A percentile compares a stretch with the other conserved stretches of the same genome.
phyloP scores from a whole-genome alignment of 1,140 invertebrate species.

The Anthonomus grandis region DNA sequence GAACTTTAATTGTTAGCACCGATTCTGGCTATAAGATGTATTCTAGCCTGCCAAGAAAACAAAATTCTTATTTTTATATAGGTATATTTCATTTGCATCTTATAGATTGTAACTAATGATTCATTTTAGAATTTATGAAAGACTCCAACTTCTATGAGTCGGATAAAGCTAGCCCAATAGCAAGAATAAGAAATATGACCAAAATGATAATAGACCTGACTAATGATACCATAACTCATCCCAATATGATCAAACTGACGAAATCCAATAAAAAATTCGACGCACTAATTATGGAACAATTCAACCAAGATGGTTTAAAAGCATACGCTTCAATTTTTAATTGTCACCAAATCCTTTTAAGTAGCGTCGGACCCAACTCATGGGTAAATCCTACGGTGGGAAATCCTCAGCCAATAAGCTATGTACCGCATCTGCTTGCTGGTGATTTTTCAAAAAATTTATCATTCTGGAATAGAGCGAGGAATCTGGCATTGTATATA shows the following conservation, averaged over 20 bases:
- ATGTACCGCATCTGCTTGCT: constrained; percentile 40
- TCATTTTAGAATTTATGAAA: background rate
- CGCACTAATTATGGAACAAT: constrained; percentile 34
- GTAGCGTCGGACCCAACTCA: constrained; percentile 35
- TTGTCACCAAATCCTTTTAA: constrained; percentile 37
- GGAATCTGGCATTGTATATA: constrained; percentile 39
- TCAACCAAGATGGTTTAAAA: constrained; percentile 25
- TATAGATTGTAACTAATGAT: no score
- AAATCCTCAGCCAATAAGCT: constrained; percentile 45
- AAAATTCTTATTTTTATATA: no score
- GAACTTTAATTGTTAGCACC: background rate
- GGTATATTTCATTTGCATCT: no score
- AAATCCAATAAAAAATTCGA: constrained; percentile 32
- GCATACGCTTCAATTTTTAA: constrained; percentile 26
- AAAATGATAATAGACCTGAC: background rate
- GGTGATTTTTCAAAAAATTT: constrained; percentile 41
- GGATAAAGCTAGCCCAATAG: background rate
- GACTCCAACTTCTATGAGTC: background rate
- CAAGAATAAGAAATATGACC: background rate
- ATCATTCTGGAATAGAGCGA: constrained; percentile 48
- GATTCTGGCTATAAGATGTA: no score
- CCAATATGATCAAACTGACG: constrained; percentile 23
- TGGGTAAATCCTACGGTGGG: constrained; percentile 38
- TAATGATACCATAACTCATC: constrained; percentile 6
- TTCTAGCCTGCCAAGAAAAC: no score